Conservation (phyloP, 1,140 invertebrate species). For the Whitmania pigra region DNA sequence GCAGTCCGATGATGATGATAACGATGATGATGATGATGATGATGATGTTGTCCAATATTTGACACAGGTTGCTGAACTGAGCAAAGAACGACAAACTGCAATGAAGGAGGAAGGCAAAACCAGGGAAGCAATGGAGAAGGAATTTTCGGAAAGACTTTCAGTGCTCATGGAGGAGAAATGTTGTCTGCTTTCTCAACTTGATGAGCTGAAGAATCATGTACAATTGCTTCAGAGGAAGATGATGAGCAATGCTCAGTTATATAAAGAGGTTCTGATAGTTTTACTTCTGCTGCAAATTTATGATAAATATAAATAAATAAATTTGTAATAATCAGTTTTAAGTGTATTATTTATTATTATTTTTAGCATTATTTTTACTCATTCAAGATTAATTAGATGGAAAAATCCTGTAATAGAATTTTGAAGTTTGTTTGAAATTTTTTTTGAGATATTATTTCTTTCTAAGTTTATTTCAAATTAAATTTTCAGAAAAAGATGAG, state of each 20-base stretch:
- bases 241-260: neutral
- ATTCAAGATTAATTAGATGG: neutral
- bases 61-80: neutral
- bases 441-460: no score
- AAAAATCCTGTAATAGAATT: neutral
- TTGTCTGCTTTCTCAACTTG: neutral
- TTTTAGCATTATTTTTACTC: neutral
- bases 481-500: no score
- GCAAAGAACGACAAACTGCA: neutral
- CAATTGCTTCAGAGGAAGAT: constrained; percentile 6
- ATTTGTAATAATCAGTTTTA: neutral
- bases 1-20: neutral
- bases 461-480: no score
- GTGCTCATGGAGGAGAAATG: neutral
- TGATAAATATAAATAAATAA: neutral
- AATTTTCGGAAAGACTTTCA: neutral
- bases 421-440: no score
- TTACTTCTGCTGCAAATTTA: neutral
- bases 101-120: neutral
- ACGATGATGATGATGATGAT: no score
- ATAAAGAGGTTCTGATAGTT: neutral
- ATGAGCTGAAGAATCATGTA: neutral
- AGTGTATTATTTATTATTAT: no score
- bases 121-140: constrained; percentile 6
- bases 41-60: neutral